Conservation (phyloP, 2,888 invertebrate genomes). For the Boloria euphrosyne region DNA sequence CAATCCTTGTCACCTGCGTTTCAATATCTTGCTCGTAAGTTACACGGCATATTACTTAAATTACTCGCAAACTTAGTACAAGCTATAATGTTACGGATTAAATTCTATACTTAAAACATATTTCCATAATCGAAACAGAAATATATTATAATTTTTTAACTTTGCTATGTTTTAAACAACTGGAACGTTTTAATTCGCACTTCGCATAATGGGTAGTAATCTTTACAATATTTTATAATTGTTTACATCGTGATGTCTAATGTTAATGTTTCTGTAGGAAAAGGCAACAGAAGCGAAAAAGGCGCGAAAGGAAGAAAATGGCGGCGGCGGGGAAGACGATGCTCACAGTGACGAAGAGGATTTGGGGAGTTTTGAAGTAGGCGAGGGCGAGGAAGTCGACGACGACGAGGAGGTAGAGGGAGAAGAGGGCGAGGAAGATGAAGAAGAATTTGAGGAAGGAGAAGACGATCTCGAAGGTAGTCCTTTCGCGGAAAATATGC, state of each 20-base stretch:
- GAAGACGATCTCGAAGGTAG: conserved; percentile 85
- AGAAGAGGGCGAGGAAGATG: conserved; percentile 84
- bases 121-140: too few species aligned
- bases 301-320: conserved; percentile 91
- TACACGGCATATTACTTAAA: conserved; percentile 51
- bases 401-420: conserved; percentile 85
- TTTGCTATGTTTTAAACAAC: too few species aligned
- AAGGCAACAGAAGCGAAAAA: conserved; percentile 89
- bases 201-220: background rate
- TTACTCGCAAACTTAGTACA: conserved; percentile 46
- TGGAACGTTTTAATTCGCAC: background rate
- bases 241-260: background rate
- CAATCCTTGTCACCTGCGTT: conserved; percentile 74
- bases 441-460: conserved; percentile 83
- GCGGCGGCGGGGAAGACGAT: conserved; percentile 84
- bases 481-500: background rate
- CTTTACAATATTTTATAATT: background rate
- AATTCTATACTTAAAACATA: too few species aligned
- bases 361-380: conserved; percentile 84
- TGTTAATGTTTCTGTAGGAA: conserved; percentile 74
- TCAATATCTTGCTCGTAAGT: conserved; percentile 61
- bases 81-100: background rate
- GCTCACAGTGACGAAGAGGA: conserved; percentile 85
- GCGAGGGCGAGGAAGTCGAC: conserved; percentile 80
- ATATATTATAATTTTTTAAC: too few species aligned